Percentiles rank a stretch among this genome's conserved stretches.
Evolutionary conservation across 2,888 invertebrate genomes (phyloP).

Genomic region (Drepana falcataria): DNA sequence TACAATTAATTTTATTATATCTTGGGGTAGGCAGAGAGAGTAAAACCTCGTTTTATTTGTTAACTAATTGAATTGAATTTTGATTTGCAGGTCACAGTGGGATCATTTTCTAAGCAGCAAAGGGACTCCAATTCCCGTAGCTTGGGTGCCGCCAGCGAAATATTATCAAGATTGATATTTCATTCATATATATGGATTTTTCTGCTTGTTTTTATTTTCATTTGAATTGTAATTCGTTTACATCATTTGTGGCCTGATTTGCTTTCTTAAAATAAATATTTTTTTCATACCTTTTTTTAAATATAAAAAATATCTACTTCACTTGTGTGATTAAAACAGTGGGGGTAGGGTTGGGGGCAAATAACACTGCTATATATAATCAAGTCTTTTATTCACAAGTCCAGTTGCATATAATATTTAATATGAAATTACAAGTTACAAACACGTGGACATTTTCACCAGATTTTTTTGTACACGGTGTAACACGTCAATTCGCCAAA

Average conservation of each 20-base stretch:
- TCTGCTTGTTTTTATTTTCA: not conserved
- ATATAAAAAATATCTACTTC: too few species aligned
- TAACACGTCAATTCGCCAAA: too few species aligned
- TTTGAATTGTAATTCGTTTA: not conserved
- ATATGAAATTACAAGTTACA: conserved; percentile 38
- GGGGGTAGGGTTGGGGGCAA: conserved; percentile 2
- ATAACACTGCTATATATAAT: conserved; percentile 25
- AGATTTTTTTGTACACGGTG: not conserved
- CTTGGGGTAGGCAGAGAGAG: too few species aligned
- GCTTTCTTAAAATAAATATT: conserved; percentile 15
- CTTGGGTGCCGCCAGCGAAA: conserved; percentile 81
- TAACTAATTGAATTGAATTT: not conserved
- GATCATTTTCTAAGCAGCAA: conserved; percentile 55
- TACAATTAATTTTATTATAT: too few species aligned
- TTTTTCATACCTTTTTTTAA: not conserved
- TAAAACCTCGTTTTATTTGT: not conserved
- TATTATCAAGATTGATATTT: not conserved
- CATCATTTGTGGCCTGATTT: conserved; percentile 16
- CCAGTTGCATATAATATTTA: conserved; percentile 31
- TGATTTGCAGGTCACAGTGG: conserved; percentile 74
- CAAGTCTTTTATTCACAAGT: conserved; percentile 45
- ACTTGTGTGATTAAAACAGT: too few species aligned
- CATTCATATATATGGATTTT: not conserved
- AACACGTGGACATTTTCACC: conserved; percentile 22
- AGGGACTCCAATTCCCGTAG: conserved; percentile 82